A percentile compares a stretch with the other conserved stretches of the same genome.
phyloP scores from a whole-genome alignment of 2,113 vertebrate genomes.

The Tamias sibiricus region DNA sequence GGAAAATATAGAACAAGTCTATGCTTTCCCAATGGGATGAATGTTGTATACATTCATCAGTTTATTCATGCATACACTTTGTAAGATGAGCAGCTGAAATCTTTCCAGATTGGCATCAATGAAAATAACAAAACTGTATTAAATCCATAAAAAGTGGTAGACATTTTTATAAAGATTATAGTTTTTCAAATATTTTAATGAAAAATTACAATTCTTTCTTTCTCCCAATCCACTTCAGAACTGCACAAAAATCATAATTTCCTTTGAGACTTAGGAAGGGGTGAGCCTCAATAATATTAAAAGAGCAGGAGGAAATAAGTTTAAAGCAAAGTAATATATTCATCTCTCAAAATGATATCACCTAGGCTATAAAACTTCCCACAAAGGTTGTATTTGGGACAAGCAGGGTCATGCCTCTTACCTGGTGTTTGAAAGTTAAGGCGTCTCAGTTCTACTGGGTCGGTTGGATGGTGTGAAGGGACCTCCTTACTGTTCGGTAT shows the following conservation, averaged over 20 bases:
- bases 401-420: slow-evolving; percentile 81
- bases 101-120: background rate
- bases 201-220: background rate
- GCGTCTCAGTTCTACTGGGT: slow-evolving; percentile 97
- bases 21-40: background rate
- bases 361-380: background rate
- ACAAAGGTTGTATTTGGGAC: background rate
- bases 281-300: background rate
- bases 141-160: background rate
- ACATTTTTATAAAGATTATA: background rate
- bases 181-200: background rate
- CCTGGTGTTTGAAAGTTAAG: slow-evolving; percentile 99
- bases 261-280: background rate
- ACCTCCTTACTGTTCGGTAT: slow-evolving; percentile 98
- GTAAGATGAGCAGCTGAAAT: slow-evolving; percentile 32
- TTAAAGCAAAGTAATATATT: background rate
- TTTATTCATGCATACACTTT: background rate
- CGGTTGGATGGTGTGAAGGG: slow-evolving; percentile 96
- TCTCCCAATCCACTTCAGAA: background rate
- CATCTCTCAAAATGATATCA: background rate
- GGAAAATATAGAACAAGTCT: background rate
- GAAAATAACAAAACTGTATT: slow-evolving; percentile 3
- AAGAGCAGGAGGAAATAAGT: background rate
- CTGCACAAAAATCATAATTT: slow-evolving; percentile 28
- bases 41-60: background rate